Evolutionary conservation across 2,797 vertebrate genomes (phyloP).

Genomic region (Rhinogobio ventralis): DNA sequence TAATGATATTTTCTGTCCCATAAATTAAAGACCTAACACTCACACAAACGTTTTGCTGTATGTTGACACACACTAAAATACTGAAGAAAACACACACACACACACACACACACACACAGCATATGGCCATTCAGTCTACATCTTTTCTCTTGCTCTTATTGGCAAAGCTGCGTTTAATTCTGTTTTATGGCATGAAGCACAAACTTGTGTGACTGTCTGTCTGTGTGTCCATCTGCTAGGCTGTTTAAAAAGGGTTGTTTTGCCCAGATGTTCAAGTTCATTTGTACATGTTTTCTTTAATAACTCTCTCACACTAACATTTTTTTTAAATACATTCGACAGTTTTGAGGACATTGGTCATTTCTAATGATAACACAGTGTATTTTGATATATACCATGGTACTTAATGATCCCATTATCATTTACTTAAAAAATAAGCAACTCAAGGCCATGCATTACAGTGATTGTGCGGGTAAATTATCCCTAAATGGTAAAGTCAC

Average conservation of each 20-base stretch:
- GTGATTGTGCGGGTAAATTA: background rate
- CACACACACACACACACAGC: background rate
- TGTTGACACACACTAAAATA: slow-evolving; percentile 2
- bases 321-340: background rate
- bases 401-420: background rate
- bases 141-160: background rate
- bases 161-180: slow-evolving; percentile 4
- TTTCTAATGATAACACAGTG: background rate
- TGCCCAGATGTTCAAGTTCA: background rate
- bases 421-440: slow-evolving; percentile 7
- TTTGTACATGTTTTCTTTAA: background rate
- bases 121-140: slow-evolving; percentile 27
- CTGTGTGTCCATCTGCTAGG: slow-evolving; percentile 7
- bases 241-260: background rate
- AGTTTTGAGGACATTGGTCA: background rate
- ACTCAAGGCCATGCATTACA: background rate
- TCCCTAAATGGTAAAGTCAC: background rate
- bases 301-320: background rate
- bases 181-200: slow-evolving; percentile 26
- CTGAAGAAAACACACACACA: no score
- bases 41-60: background rate
- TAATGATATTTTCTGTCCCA: background rate
- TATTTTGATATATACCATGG: background rate
- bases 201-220: slow-evolving; percentile 4
- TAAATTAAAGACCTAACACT: background rate